Base-by-base conservation (phyloP, 2,888 invertebrate species). In the Drosophila quinaria region DNA sequence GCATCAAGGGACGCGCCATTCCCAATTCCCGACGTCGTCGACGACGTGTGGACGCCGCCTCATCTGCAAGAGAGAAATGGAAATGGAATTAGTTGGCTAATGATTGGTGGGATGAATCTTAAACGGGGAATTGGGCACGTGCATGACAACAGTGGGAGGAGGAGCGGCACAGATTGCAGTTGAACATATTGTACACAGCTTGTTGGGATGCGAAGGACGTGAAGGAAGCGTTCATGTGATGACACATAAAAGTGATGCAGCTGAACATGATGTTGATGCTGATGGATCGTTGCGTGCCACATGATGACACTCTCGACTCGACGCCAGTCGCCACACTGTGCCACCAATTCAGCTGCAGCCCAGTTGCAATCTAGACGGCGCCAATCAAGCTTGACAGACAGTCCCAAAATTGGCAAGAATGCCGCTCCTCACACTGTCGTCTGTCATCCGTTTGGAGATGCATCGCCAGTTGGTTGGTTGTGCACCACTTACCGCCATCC, bases 11-110 rank as follows among this genome's bases (percentile, higher is more conserved):
- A 55, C 92, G 91, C 0, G 92, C 87, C 90, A 92, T 87, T 35
- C 92, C 91, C 67, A 92, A 72, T 64, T 92, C 92, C 19, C 93
- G 93, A 35, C 93, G 91, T 9, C 92, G 90, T 37, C 93, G 90
- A 8, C 93, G 89, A 46, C 92, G 90, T 22, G 78, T 75, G 2
- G 91, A 90, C 41, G 91, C 90, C 51, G 66, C 56, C 47, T 93
- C 93, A 92, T 93, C 94, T 90, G 90, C 2, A 90, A 90, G 19
- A 90, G 19, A 42, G 29, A 46, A 42, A 4, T 11, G 6, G 41
- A 15, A 3, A 35, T 1, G n/a, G 19, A 33, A 56, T 56, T 56
- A 56, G 22, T n/a, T 3, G 10, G 33, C 0, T 1, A 5, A 17
- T 5, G 0, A 44, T 58, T 29, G 50, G 33, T 31, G 2, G n/a